Percentiles rank a stretch among this genome's conserved stretches.
phyloP scores from a whole-genome alignment of 2,797 vertebrate genomes.

The Mus minutoides region DNA sequence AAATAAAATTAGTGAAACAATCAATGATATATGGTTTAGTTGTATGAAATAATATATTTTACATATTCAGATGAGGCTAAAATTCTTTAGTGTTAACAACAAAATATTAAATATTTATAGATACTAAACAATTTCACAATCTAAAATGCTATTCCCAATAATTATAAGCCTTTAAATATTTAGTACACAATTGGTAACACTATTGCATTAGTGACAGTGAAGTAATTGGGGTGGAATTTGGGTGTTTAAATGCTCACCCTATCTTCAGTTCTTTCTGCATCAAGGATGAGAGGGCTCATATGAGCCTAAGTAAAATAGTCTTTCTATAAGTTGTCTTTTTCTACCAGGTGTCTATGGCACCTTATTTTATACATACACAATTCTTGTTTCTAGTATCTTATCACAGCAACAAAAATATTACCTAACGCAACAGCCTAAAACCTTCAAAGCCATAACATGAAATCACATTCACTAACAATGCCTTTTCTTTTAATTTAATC shows the following conservation, averaged over 20 bases:
- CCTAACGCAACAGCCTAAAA: neutral
- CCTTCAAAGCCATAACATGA: neutral
- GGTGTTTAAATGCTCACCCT: too few species aligned
- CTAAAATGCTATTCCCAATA: neutral
- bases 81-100: neutral
- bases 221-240: neutral
- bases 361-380: too few species aligned
- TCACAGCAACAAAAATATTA: too few species aligned
- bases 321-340: neutral
- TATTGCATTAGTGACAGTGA: accelerated
- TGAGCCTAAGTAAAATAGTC: neutral
- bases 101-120: neutral
- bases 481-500: neutral
- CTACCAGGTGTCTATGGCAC: too few species aligned
- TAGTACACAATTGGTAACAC: neutral
- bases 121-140: neutral
- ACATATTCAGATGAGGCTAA: neutral
- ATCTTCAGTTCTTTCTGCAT: neutral
- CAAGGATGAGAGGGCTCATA: neutral
- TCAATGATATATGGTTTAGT: neutral
- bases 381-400: neutral
- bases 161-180: too few species aligned
- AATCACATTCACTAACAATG: neutral
- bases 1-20: too few species aligned
- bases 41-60: neutral